Evolutionary conservation across 2,797 vertebrate species (phyloP), one percentile per base, ranked within the genome.

Genomic region (Anguilla pacifica): DNA sequence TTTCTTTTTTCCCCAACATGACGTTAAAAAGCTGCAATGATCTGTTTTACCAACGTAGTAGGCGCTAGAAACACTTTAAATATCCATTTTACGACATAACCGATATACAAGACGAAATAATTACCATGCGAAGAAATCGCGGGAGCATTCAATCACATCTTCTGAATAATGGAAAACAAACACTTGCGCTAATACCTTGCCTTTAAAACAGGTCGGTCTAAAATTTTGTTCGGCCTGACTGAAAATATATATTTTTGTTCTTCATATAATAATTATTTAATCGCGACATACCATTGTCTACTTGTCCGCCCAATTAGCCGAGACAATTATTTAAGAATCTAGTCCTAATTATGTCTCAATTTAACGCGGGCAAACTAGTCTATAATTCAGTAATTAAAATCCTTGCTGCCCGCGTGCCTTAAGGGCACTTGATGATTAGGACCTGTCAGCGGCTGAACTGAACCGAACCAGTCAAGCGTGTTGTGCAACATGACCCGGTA

Each of bases 321-420:
- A 96, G 97, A 97, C 97, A 97, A 98, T 98, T 98, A 98, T 97
- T 79, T 97, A 96, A 96, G 97, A 97, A 96, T 97, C 97, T 97
- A 96, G 95, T 94, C 97, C 96, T 98, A 98, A 99, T 99, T 97
- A 98, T 97, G 95, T 97, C 97, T 98, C 97, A 97, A 97, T 98
- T 98, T 97, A 97, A 96, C 96, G 95, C 95, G 95, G 95, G 96
- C 94, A 96, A 97, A 97, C 95, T 95, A 96, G 95, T 95, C 95
- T 92, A 92, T 93, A 95, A 96, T 96, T 94, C 96, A 93, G 97
- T 98, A 97, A 98, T 98, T 98, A 98, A 97, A 98, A 97, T 94
- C 95, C 95, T 96, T 95, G 95, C 93, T 96, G 96, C 95, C 95
- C 94, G 95, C 92, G 94, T 97, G 97, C 98, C 98, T 98, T 96